Percentiles rank a stretch among this genome's conserved stretches.
These are phyloP conservation scores for Brachypodius melanocephalos DNA, from an alignment of 2,113 vertebrate species.

Conservation along the genomic window DNA sequence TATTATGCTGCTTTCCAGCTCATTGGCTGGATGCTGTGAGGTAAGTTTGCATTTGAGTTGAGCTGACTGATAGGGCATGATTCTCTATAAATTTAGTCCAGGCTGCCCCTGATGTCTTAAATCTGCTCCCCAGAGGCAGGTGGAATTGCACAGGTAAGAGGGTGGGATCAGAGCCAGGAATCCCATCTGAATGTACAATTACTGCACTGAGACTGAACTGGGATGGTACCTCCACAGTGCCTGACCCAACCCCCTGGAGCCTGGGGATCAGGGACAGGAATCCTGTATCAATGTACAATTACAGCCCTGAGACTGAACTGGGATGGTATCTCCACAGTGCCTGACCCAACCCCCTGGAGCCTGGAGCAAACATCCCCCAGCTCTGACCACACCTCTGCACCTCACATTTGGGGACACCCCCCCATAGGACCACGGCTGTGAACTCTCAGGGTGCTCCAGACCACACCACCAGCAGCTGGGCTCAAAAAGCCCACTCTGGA, in stretches of 20 bases:
- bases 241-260: background rate
- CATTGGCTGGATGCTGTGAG: background rate
- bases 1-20: background rate
- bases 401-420: background rate
- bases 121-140: background rate
- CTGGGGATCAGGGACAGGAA: background rate
- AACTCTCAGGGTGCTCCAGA: too few relatives aligned
- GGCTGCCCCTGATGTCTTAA: background rate
- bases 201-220: background rate
- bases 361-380: background rate
- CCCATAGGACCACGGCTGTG: background rate
- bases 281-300: accelerated
- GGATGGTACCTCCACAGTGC: background rate
- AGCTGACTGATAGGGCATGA: background rate
- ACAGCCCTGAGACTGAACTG: background rate
- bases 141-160: background rate
- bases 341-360: background rate
- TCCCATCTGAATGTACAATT: accelerated
- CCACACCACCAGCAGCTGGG: background rate
- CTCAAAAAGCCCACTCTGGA: background rate
- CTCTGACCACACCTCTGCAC: background rate
- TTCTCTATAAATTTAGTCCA: background rate
- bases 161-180: background rate
- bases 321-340: background rate
- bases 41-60: background rate